Base-by-base conservation (phyloP, 2,888 invertebrate species). In the Epsilonema sp. region DNA sequence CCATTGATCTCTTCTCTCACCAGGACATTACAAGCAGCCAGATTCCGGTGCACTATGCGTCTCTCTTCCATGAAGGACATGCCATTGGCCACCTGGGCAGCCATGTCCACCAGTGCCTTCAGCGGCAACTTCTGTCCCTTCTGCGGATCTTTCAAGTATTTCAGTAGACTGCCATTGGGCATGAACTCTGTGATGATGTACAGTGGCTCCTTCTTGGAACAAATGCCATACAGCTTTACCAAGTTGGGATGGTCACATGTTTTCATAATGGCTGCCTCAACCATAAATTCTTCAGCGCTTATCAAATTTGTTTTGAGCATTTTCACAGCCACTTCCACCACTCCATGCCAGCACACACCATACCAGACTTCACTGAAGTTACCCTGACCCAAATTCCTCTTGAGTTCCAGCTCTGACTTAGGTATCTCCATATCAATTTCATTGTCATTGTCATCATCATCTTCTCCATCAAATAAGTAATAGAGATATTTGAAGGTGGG, bases 301-400 rank as follows among this genome's bases (percentile, higher is more conserved):
- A 97, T 97, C 13, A 90, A 83, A 52, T 92, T 94, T 60, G 85
- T 82, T 57, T 90, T 78, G 39, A 97, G 70, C 1, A 89, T 94
- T 70, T 97, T 97, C 21, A 97, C 86, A 41, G 94, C n/a, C n/a
- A n/a, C n/a, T n/a, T n/a, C n/a, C n/a, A n/a, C n/a, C n/a, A n/a
- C n/a, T n/a, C n/a, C n/a, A 94, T 47, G 97, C 26, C 31, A n/a
- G n/a, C n/a, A 64, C 67, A 61, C 58, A 64, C 89, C 90, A 64
- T 85, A 86, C 73, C 81, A 89, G 3, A 92, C 92, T 69, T 92
- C 89, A 2, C 92, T 94, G 65, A 94, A 94, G 71, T 90, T 89
- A n/a, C 94, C 94, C 56, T 84, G 81, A 0, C 94, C 94, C 48
- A 94, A 71, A 65, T 84, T 85, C 54, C 78, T 75, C 49, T 83